A percentile compares a stretch with the other conserved stretches of the same genome.
Evolutionary conservation across 1,140 invertebrate species (phyloP).

Genomic region (Ips nitidus): DNA sequence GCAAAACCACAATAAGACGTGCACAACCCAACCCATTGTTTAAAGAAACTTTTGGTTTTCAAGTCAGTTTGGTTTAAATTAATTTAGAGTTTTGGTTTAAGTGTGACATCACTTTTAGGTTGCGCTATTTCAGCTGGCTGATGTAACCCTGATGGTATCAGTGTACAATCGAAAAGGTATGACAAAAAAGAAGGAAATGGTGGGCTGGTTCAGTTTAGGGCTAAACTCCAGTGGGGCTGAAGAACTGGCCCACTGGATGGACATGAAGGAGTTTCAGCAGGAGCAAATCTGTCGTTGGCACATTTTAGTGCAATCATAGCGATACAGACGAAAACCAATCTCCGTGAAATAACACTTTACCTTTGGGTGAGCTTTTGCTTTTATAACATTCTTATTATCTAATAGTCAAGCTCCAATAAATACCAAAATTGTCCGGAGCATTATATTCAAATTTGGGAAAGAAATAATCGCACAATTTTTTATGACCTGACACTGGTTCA

Average conservation of each 20-base stretch:
- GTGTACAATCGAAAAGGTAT: constrained; percentile 87
- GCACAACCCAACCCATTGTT: constrained; percentile 94
- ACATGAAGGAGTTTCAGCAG: constrained; percentile 75
- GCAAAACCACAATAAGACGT: constrained; percentile 86
- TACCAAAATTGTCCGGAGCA: too few relatives aligned
- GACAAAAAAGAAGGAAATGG: constrained; percentile 94
- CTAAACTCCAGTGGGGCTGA: constrained; percentile 89
- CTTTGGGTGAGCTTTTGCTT: too few relatives aligned
- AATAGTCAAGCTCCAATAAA: too few relatives aligned
- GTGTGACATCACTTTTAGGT: constrained; percentile 61
- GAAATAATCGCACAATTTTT: too few relatives aligned
- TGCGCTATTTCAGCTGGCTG: constrained; percentile 91
- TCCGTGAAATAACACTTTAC: too few relatives aligned
- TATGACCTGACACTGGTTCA: too few relatives aligned
- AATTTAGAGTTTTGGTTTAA: background rate
- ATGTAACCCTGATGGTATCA: constrained; percentile 91
- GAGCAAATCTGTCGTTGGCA: constrained; percentile 78
- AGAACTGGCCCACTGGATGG: constrained; percentile 91
- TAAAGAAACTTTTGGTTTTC: constrained; percentile 95
- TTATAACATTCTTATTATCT: too few relatives aligned
- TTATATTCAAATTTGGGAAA: too few relatives aligned
- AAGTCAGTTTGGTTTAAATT: constrained; percentile 59
- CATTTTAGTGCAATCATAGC: constrained; percentile 61
- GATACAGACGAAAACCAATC: background rate
- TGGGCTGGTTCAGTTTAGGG: constrained; percentile 93